These are phyloP conservation scores for Polypedilum vanderplanki DNA, from an alignment of 1,140 invertebrate species.

Conservation along the genomic window DNA sequence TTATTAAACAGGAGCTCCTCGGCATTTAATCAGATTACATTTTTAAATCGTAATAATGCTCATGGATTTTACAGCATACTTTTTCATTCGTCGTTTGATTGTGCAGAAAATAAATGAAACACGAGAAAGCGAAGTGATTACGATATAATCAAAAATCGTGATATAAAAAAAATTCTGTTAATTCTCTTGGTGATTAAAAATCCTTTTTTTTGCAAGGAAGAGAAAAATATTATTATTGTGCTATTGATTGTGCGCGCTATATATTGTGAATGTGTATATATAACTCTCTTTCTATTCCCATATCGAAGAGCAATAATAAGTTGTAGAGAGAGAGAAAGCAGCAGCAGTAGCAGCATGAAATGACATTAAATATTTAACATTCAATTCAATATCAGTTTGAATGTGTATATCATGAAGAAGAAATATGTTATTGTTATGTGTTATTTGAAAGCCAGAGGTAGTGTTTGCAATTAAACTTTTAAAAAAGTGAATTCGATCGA, in stretches of 20 bases:
- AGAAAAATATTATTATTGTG: slow-evolving; percentile 34
- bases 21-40: slow-evolving; percentile 1
- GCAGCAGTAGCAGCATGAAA: neutral
- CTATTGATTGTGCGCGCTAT: slow-evolving; percentile 32
- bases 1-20: neutral
- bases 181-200: slow-evolving; percentile 27
- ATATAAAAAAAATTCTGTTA: slow-evolving; percentile 23
- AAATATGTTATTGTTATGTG: neutral
- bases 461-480: neutral
- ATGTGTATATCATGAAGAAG: neutral
- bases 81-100: no score
- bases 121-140: neutral
- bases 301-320: neutral
- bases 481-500: neutral
- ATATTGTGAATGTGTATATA: slow-evolving; percentile 30
- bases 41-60: slow-evolving; percentile 14
- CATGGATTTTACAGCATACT: slow-evolving; percentile 5
- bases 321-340: neutral
- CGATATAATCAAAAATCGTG: slow-evolving; percentile 10
- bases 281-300: neutral
- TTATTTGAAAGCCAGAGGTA: slow-evolving; percentile 1
- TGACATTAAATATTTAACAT: slow-evolving; percentile 3
- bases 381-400: slow-evolving; percentile 18
- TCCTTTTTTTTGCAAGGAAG: slow-evolving; percentile 23
- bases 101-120: neutral